These are phyloP conservation scores for Holacanthus passer DNA, from an alignment of 2,113 vertebrate species.

Conservation along the genomic window DNA sequence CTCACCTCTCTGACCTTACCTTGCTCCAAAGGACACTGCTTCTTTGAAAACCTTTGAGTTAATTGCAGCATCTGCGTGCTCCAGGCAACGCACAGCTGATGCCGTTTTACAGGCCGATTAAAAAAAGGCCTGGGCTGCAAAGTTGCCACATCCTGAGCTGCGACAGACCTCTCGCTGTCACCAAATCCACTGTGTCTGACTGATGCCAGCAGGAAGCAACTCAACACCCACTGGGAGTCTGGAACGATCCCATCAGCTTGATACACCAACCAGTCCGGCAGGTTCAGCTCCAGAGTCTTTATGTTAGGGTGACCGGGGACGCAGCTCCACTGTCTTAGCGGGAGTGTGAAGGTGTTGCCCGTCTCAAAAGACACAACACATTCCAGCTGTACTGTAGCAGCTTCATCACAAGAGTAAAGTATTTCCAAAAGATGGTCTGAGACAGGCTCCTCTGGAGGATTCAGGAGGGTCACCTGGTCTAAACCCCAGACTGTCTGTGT, in stretches of 20 bases:
- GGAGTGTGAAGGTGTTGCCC: conserved; percentile 54
- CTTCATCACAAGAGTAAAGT: conserved; percentile 77
- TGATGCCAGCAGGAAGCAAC: conserved; percentile 69
- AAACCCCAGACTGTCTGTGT: conserved; percentile 57
- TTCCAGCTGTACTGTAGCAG: conserved; percentile 76
- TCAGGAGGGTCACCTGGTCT: conserved; percentile 76
- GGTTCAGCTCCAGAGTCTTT: conserved; percentile 63
- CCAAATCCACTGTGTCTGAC: conserved; percentile 46
- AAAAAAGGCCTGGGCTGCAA: conserved; percentile 71
- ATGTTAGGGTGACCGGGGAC: conserved; percentile 56
- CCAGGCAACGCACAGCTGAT: conserved; percentile 79
- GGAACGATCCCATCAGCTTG: conserved; percentile 79
- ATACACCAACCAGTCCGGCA: conserved; percentile 87
- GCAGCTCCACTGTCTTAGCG: conserved; percentile 81
- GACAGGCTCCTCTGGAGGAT: conserved; percentile 76
- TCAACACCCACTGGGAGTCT: conserved; percentile 70
- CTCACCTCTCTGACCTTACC: conserved; percentile 49
- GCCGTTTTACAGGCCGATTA: conserved; percentile 80
- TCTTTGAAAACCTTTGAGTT: conserved; percentile 29
- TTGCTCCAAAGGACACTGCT: conserved; percentile 74
- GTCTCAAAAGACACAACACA: conserved; percentile 77
- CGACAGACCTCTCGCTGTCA: conserved; percentile 15
- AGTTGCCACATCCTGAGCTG: conserved; percentile 58
- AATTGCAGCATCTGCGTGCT: conserved; percentile 65
- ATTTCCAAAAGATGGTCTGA: conserved; percentile 67